Evolutionary conservation across 1,140 invertebrate genomes (phyloP), one percentile per base, ranked within the genome.

Genomic region (Zeugodacus cucurbitae): DNA sequence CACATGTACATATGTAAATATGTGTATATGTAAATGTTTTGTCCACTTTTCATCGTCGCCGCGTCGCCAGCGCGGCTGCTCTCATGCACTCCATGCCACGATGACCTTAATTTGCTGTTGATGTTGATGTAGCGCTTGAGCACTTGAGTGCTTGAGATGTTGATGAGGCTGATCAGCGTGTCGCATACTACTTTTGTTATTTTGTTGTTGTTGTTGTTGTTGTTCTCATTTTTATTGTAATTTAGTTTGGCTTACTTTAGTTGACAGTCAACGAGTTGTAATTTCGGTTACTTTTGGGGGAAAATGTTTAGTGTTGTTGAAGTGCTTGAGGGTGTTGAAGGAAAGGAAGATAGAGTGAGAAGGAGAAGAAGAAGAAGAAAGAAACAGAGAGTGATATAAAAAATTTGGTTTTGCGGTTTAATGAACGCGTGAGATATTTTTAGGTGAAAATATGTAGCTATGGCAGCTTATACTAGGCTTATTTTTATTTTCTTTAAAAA

Each of bases 81-180:
- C 11, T 17, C 3, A 32, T 74, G 67, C 67, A 74, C 34, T 41
- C 67, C 10, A 20, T 20, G 67, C 67, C 34, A 37, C 34, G 67
- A 37, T 74, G 67, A 74, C 67, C 67, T 74, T 74, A 74, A 74
- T 74, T 74, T 74, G 67, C 32, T 74, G 67, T 8, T n/a, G n/a
- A n/a, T 74, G 67, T 37, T 74, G 67, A 37, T 32, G 67, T 8
- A 74, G 67, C 34, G n/a, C 20, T n/a, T 59, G 20, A 59, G n/a
- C 58, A 0, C 32, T 14, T 37, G 67, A 41, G 34, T n/a, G n/a
- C n/a, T n/a, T n/a, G n/a, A n/a, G n/a, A n/a, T n/a, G n/a, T 6
- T 74, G 67, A 74, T 74, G 67, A 74, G 67, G 32, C 37, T 37
- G 67, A 74, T 74, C 58, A 74, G 6, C 6, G 34, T 32, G 32